Percentiles rank a stretch among this genome's conserved stretches.
Conservation (phyloP, 2,888 invertebrate genomes). For the Rhyacophila evoluta region DNA sequence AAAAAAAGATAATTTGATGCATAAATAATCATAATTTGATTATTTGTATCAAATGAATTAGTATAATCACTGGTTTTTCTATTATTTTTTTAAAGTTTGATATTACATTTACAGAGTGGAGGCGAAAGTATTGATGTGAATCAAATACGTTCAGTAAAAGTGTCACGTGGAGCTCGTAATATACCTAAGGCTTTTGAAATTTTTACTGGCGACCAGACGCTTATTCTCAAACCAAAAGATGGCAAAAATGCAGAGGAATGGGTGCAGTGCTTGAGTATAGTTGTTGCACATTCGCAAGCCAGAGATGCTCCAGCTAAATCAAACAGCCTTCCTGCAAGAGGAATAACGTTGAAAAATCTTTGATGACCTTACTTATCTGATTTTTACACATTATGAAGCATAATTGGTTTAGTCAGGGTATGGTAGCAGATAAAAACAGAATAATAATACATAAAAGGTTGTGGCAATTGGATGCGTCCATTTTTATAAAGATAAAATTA, state of each 20-base stretch:
- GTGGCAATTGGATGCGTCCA: neutral
- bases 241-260: slow-evolving; percentile 96
- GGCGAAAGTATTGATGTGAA: slow-evolving; percentile 91
- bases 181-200: slow-evolving; percentile 97
- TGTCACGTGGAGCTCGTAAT: slow-evolving; percentile 89
- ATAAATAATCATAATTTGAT: too few species aligned
- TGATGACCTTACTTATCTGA: slow-evolving; percentile 15
- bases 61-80: too few species aligned
- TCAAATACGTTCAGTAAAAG: slow-evolving; percentile 95
- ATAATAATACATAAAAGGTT: neutral
- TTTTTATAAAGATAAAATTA: too few species aligned
- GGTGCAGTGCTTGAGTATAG: slow-evolving; percentile 95
- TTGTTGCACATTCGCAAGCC: slow-evolving; percentile 88
- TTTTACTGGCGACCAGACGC: slow-evolving; percentile 92
- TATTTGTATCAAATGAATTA: too few species aligned
- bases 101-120: slow-evolving; percentile 75
- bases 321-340: slow-evolving; percentile 67
- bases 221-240: slow-evolving; percentile 94
- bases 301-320: slow-evolving; percentile 69
- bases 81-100: too few species aligned
- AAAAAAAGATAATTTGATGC: too few species aligned
- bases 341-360: slow-evolving; percentile 66
- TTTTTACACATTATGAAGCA: neutral
- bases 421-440: neutral
- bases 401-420: neutral